Evolutionary conservation across 2,113 vertebrate genomes (phyloP).

Genomic region (Cryptomyrus ogoouensis): DNA sequence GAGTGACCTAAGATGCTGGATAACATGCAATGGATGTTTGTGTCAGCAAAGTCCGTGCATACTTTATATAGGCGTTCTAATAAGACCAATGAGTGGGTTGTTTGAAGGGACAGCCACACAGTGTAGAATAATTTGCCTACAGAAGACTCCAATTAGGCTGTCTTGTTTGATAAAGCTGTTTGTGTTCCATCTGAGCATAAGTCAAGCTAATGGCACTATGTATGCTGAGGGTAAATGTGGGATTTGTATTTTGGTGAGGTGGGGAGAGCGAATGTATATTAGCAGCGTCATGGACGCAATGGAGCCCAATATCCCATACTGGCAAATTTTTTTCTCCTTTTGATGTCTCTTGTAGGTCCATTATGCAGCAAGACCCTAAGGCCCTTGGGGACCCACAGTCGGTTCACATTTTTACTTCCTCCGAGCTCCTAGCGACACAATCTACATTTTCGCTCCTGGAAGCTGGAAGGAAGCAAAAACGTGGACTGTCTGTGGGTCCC

Average conservation of each 20-base stretch:
- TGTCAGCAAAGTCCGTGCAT: not conserved
- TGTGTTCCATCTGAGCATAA: not conserved
- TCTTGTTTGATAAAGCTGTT: constrained; percentile 2
- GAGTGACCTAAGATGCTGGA: not conserved
- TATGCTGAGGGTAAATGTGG: not conserved
- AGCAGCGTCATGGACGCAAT: not conserved
- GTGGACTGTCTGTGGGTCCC: not conserved
- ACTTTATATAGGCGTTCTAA: not conserved
- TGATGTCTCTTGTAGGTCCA: not conserved
- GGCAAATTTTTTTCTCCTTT: not conserved
- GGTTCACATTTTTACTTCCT: not conserved
- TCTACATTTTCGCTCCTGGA: not conserved
- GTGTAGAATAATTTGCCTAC: not conserved
- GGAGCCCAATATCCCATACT: not conserved
- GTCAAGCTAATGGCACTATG: not conserved
- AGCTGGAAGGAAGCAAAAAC: not conserved
- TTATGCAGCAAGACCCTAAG: not conserved
- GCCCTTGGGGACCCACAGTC: not conserved
- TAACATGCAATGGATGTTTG: not conserved
- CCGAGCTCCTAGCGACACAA: not conserved
- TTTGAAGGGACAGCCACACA: not conserved
- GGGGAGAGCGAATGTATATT: not conserved
- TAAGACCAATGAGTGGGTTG: not conserved
- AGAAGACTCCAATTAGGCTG: constrained; percentile 1
- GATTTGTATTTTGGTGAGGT: not conserved